Percentiles rank a stretch among this genome's conserved stretches.
These are phyloP conservation scores for Labroides dimidiatus DNA, from an alignment of 2,797 vertebrate species.

Conservation along the genomic window DNA sequence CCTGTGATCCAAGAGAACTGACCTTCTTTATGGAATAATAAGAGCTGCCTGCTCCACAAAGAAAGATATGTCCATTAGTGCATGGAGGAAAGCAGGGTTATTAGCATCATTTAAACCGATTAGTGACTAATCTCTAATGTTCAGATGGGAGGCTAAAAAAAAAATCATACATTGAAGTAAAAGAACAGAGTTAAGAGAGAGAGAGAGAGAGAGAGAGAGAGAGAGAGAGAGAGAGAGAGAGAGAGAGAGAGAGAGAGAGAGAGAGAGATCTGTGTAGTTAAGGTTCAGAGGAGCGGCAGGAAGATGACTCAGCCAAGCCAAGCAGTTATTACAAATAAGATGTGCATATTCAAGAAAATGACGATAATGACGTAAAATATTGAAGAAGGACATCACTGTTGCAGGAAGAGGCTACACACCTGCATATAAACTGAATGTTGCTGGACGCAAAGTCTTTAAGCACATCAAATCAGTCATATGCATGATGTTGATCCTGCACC, in stretches of 20 bases:
- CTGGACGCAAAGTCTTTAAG: too few species aligned
- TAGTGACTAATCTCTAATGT: slow-evolving; percentile 38
- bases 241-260: too few species aligned
- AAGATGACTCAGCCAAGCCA: too few species aligned
- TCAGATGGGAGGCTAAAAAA: slow-evolving; percentile 30
- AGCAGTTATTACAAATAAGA: neutral
- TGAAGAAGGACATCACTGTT: too few species aligned
- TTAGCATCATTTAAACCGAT: slow-evolving; percentile 57
- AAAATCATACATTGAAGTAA: slow-evolving; percentile 16
- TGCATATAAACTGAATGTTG: too few species aligned
- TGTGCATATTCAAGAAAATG: too few species aligned
- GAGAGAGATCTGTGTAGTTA: too few species aligned
- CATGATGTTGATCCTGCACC: neutral
- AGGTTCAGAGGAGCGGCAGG: neutral
- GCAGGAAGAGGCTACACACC: too few species aligned
- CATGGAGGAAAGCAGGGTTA: slow-evolving; percentile 35
- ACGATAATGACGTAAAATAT: neutral
- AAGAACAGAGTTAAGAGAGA: slow-evolving; percentile 5
- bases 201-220: neutral
- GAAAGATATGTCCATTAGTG: slow-evolving; percentile 41
- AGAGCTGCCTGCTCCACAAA: slow-evolving; percentile 32
- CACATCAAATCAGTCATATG: too few species aligned
- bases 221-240: slow-evolving; percentile 5
- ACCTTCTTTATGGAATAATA: slow-evolving; percentile 39
- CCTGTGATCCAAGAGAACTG: slow-evolving; percentile 23